Evolutionary conservation across 2,888 invertebrate genomes (phyloP).

Genomic region (Drosophila demipolita): DNA sequence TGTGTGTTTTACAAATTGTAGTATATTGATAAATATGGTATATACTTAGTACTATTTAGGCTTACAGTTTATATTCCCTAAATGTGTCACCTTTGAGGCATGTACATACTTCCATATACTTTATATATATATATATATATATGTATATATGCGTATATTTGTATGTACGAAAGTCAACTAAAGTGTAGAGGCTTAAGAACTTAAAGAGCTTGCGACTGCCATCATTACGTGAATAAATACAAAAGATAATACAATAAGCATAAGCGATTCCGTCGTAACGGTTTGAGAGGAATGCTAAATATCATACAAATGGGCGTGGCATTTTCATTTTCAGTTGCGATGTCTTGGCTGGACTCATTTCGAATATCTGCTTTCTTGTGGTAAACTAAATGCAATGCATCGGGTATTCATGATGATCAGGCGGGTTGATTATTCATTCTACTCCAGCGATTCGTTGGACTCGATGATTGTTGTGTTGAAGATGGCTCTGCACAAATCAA

Average conservation of each 20-base stretch:
- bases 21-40: constrained; percentile 30
- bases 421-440: constrained; percentile 12
- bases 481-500: constrained; percentile 87
- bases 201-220: constrained; percentile 31
- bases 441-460: constrained; percentile 81
- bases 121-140: constrained; percentile 5
- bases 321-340: background rate
- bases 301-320: constrained; percentile 50
- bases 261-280: constrained; percentile 20
- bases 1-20: constrained; percentile 17
- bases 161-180: constrained; percentile 21
- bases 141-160: constrained; percentile 7
- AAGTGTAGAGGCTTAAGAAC: constrained; percentile 27
- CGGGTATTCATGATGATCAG: background rate
- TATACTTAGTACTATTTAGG: constrained; percentile 35
- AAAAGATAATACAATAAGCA: constrained; percentile 43
- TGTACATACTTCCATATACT: constrained; percentile 10
- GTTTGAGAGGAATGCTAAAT: constrained; percentile 56
- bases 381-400: constrained; percentile 43
- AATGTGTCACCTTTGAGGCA: constrained; percentile 64
- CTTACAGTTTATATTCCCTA: constrained; percentile 61
- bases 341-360: constrained; percentile 11
- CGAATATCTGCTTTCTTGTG: constrained; percentile 42
- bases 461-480: constrained; percentile 89
- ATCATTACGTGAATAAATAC: constrained; percentile 58